These are phyloP conservation scores for Patella ulyssiponensis DNA, from an alignment of 2,888 invertebrate genomes.

Conservation along the genomic window DNA sequence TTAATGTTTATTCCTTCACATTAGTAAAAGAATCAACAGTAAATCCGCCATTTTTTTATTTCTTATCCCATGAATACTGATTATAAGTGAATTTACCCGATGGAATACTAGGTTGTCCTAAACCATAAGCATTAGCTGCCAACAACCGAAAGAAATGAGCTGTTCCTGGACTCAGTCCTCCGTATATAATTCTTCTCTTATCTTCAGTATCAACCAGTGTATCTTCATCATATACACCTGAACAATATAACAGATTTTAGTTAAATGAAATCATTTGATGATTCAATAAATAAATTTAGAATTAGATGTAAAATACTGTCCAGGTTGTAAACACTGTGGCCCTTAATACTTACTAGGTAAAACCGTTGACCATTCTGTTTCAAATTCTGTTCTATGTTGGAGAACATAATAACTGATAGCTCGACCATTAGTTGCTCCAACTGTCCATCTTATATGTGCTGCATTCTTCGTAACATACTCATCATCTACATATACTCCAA, in stretches of 20 bases:
- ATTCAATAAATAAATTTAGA: too few relatives aligned
- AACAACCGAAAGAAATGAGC: conserved; percentile 91
- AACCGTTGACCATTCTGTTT: conserved; percentile 43
- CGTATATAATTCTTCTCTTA: conserved; percentile 27
- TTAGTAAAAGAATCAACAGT: too few relatives aligned
- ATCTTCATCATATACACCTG: conserved; percentile 10
- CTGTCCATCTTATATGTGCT: conserved; percentile 75
- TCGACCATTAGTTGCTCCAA: conserved; percentile 86
- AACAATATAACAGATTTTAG: neutral
- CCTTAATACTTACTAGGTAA: conserved; percentile 31
- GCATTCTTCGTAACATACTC: conserved; percentile 83
- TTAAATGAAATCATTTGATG: too few relatives aligned
- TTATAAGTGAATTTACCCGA: conserved; percentile 40
- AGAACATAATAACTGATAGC: conserved; percentile 85
- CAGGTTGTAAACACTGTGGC: neutral
- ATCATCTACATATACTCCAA: conserved; percentile 86
- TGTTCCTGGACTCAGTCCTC: conserved; percentile 87
- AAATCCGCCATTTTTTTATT: too few relatives aligned
- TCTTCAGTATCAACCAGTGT: conserved; percentile 13
- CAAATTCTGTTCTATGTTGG: conserved; percentile 70
- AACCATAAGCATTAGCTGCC: conserved; percentile 85
- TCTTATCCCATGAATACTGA: too few relatives aligned
- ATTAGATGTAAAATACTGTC: too few relatives aligned
- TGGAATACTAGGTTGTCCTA: conserved; percentile 85
- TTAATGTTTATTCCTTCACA: too few relatives aligned